Evolutionary conservation across 2,113 vertebrate species (phyloP), one percentile per base, ranked within the genome.

Genomic region (Prionailurus viverrinus): DNA sequence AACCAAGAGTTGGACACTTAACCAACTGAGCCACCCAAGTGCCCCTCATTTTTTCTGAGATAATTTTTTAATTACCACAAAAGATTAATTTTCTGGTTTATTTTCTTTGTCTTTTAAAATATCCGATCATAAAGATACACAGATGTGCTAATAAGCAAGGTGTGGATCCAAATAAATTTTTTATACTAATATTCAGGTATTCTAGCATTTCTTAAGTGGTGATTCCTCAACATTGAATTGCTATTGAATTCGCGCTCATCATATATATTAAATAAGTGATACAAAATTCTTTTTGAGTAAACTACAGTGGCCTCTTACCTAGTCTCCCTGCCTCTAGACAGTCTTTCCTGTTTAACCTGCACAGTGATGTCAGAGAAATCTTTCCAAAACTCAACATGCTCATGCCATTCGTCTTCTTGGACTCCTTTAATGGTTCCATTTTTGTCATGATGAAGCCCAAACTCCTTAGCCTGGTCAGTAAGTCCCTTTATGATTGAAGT

Each of bases 61-160:
- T 93, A 36, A 41, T 63, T 78, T 85, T 19, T 86, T 87, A 87
- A 82, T 94, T 25, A 89, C 58, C 61, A 87, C 5, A 45, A 85
- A 92, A 68, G 27, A 79, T 48, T 71, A 58, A 53, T 94, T 74
- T 94, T 74, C 73, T 91, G 48, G 3, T 89, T 85, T 78, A 65
- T 81, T 58, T 85, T 78, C 18, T 83, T 68, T 66, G 39, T 41
- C 81, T 45, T 25, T 0, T 15, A 58, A 94, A 65, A 90, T 73
- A 88, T 36, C 88, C 1, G 73, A 4, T 92, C 8, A 13, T 83
- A 76, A 13, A 89, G 48, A 84, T 89, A 80, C 15, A 53, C 19
- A 86, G 51, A 39, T 82, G 36, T 53, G 53, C 23, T 80, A 96
- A 69, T 80, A 96, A 69, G 16, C 36, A 91, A 80, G 7, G 25